Conservation (phyloP, 1,140 invertebrate species). For the Reticulitermes speratus region DNA sequence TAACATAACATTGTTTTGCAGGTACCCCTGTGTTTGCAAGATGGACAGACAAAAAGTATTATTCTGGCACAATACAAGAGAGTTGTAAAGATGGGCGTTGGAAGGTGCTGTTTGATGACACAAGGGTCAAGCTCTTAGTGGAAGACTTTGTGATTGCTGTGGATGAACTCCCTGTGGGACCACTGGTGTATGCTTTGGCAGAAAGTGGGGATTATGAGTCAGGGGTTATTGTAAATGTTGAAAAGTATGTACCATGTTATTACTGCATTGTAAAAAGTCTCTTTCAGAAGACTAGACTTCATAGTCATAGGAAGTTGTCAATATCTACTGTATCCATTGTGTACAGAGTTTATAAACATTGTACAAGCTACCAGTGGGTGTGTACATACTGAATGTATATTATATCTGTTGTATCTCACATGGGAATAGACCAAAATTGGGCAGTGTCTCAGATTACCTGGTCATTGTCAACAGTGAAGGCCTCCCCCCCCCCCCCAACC, state of each 20-base stretch:
- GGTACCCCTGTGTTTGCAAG: conserved; percentile 55
- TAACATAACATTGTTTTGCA: background rate
- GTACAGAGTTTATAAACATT: too few relatives aligned
- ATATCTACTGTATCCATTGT: too few relatives aligned
- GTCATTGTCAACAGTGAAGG: too few relatives aligned
- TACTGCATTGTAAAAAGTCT: too few relatives aligned
- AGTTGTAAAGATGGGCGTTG: conserved; percentile 57
- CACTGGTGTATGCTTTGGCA: conserved; percentile 45
- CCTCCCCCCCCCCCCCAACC: too few relatives aligned
- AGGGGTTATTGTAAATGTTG: conserved; percentile 25
- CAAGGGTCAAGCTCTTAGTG: conserved; percentile 54
- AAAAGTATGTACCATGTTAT: conserved; percentile 13
- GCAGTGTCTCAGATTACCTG: too few relatives aligned
- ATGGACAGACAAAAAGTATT: conserved; percentile 63
- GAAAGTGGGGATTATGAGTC: conserved; percentile 42
- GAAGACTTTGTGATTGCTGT: conserved; percentile 58
- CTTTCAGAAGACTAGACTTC: too few relatives aligned
- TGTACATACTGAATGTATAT: too few relatives aligned
- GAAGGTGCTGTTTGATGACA: conserved; percentile 60
- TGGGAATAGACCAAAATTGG: too few relatives aligned
- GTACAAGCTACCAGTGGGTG: too few relatives aligned
- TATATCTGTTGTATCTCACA: too few relatives aligned
- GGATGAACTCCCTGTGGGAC: conserved; percentile 39
- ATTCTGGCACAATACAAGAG: conserved; percentile 55
- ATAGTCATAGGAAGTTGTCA: too few relatives aligned